These are phyloP conservation scores for Luidia sarsii DNA, from an alignment of 53 echinoderm and acorn worm species.

Conservation along the genomic window DNA sequence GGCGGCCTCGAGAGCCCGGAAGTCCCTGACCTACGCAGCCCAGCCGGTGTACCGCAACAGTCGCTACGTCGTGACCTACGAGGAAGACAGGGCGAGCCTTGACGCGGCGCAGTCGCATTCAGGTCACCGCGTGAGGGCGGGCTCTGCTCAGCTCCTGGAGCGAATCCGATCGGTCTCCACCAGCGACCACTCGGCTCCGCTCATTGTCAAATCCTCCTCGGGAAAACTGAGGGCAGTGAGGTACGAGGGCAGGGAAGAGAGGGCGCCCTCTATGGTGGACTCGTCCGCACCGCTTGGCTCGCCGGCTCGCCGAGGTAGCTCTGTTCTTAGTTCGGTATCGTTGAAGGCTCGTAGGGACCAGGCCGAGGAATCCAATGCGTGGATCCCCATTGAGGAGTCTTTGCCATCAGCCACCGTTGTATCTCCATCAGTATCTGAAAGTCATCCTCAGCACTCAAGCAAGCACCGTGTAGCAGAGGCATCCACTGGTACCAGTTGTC, in stretches of 20 bases:
- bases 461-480: neutral
- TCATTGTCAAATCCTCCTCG: conserved; percentile 32
- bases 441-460: neutral
- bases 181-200: conserved; percentile 15
- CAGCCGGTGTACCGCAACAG: neutral
- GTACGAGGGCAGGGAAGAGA: neutral
- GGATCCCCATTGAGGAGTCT: neutral
- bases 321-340: neutral
- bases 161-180: neutral
- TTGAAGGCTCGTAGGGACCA: neutral
- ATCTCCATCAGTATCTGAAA: neutral
- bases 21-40: neutral
- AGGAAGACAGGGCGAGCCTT: conserved; percentile 1
- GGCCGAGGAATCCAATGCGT: neutral
- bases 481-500: neutral
- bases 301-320: neutral
- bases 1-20: conserved; percentile 8
- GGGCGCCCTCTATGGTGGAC: neutral
- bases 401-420: neutral
- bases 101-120: too few species aligned
- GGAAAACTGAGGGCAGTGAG: conserved; percentile 28
- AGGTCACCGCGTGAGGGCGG: neutral
- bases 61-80: conserved; percentile 15
- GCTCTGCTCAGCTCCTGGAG: neutral
- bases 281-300: neutral